Base-by-base conservation (phyloP, 2,797 vertebrate species). In the Epinephelus coioides region DNA sequence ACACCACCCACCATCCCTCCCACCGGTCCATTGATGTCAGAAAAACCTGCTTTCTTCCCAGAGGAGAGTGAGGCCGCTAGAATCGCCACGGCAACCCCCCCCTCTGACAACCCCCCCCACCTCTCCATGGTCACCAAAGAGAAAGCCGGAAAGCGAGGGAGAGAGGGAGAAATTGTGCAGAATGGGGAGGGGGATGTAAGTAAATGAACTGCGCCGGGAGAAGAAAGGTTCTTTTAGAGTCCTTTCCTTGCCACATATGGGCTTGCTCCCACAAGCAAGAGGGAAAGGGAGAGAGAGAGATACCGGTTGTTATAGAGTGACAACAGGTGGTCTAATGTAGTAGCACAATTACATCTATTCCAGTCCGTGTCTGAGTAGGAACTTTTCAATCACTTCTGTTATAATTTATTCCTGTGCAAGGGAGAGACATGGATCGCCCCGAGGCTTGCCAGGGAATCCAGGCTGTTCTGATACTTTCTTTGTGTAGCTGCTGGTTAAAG, bases 41-140 rank as follows among this genome's bases (percentile, higher is more conserved):
- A 91, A 94, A 94, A 95, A 95, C 87, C 93, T 95, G 95, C 87
- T 92, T 74, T 83, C 89, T 95, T 96, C 94, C 92, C 95, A 96
- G 89, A 90, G 87, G 90, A 91, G 86, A 91, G 84, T 66, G 86
- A 85, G 85, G 85, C 88, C 46, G 57, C 76, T 82, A 71, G 78
- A 88, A 93, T 92, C 78, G 69, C 93, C 90, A 91, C 82, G 67
- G 90, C 89, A 86, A 91, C 92, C 61, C 65, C 76, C 75, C 72
- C 56, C 56, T 2, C 23, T 2, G 21, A 21, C 21, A 21, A 10
- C 23, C 76, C 75, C 72, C 56, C 56, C 27, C 5, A 61, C 73
- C 70, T 74, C 78, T 89, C 86, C 79, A 79, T 85, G 82, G 88
- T 83, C 86, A 89, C 88, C 82, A 88, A 92, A 89, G 87, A 88